Evolutionary conservation across 2,888 invertebrate species (phyloP), one percentile per base, ranked within the genome.

Genomic region (Venustoraphidia nigricollis): DNA sequence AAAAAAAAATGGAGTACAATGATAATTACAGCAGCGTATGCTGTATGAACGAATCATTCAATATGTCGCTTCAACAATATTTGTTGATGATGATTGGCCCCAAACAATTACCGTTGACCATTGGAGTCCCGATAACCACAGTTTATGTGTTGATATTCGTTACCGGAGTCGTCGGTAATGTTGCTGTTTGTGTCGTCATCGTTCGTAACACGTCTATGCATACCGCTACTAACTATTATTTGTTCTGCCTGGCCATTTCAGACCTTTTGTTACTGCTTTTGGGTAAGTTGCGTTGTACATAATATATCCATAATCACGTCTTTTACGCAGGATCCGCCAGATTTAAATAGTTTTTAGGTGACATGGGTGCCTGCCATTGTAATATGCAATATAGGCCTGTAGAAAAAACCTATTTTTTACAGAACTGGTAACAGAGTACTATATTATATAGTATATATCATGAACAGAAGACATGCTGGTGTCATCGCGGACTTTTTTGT

Each of bases 191-290:
- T 60, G 73, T 84, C 40, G 91, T 93, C 10, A 91, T 93, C 46
- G 75, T 83, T 9, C 75, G 77, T 36, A 88, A 91, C 60, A 73
- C 79, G 0, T 76, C 82, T 8, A 83, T 94, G 82, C 90, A 89
- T 58, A 89, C 90, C 0, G 85, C 91, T 0, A 94, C 93, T 0
- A 93, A 94, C 62, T 93, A 88, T 62, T 94, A 93, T 62, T 72
- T 93, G 44, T 88, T 92, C 70, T 91, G 86, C 61, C 68, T 92
- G 66, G 89, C 93, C 13, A 69, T 92, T 11, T 90, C 91, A 14
- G 93, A 94, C 65, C 69, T 93, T 13, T 75, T 83, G 45, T 74
- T 91, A 53, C 70, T 93, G 10, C 62, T 88, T 5, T 78, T 91
- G 57, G 93, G 92, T 85, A 65, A 79, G 83, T 76, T 13, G 27